A percentile compares a stretch with the other conserved stretches of the same genome.
phyloP scores from a whole-genome alignment of 2,888 invertebrate genomes.

The Cremastobaeus sp. region DNA sequence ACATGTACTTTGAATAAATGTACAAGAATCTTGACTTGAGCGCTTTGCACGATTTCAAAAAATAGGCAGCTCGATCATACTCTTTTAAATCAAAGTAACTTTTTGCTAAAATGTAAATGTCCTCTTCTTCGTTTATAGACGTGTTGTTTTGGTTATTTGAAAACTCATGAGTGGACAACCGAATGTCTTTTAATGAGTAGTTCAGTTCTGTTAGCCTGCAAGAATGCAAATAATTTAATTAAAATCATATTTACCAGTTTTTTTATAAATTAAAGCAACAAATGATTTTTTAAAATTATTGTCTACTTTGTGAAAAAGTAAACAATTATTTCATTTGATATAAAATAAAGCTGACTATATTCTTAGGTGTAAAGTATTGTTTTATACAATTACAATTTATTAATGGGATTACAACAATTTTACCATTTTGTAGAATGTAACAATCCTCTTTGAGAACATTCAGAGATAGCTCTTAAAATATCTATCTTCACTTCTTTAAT shows the following conservation, averaged over 20 bases:
- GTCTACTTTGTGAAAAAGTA: too few relatives aligned
- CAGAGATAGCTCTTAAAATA: slow-evolving; percentile 82
- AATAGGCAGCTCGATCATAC: slow-evolving; percentile 92
- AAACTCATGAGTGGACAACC: slow-evolving; percentile 80
- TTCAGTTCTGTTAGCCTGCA: slow-evolving; percentile 88
- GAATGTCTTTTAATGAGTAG: slow-evolving; percentile 85
- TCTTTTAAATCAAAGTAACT: slow-evolving; percentile 94
- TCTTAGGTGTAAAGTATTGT: too few relatives aligned
- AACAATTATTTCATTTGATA: too few relatives aligned
- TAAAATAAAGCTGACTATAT: too few relatives aligned
- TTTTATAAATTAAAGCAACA: too few relatives aligned
- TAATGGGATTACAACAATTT: background rate
- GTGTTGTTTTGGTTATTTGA: slow-evolving; percentile 77
- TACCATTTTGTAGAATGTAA: slow-evolving; percentile 90
- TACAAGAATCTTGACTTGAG: slow-evolving; percentile 89
- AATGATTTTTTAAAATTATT: background rate
- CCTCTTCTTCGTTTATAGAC: slow-evolving; percentile 82
- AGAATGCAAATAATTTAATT: background rate
- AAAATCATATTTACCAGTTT: background rate
- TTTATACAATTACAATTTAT: too few relatives aligned
- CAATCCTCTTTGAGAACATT: slow-evolving; percentile 89
- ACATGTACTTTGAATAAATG: slow-evolving; percentile 91
- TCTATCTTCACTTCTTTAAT: slow-evolving; percentile 83
- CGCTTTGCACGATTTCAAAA: slow-evolving; percentile 85
- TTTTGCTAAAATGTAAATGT: slow-evolving; percentile 88